A percentile compares a stretch with the other conserved stretches of the same genome.
phyloP scores from a whole-genome alignment of 2,113 vertebrate species.

The Myrmecophaga tridactyla region DNA sequence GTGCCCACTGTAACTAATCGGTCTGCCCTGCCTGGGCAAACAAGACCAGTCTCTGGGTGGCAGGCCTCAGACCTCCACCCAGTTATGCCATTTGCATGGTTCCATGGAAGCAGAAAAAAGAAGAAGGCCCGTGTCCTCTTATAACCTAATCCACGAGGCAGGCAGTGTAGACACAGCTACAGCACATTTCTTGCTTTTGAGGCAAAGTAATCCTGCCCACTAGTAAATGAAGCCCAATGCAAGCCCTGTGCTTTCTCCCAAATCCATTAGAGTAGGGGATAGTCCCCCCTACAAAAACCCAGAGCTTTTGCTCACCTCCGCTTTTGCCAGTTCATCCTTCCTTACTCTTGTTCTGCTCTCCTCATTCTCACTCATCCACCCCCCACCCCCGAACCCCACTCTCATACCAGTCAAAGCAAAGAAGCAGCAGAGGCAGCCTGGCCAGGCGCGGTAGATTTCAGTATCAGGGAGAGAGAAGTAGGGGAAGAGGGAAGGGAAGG shows the following conservation, averaged over 20 bases:
- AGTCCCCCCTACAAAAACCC: too few relatives aligned
- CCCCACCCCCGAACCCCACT: too few relatives aligned
- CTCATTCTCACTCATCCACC: background rate
- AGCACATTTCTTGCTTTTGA: background rate
- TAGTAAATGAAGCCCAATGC: background rate
- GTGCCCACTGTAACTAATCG: background rate
- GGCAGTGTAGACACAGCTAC: background rate
- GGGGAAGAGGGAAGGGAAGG: background rate
- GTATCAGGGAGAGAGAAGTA: background rate
- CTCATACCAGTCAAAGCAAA: background rate
- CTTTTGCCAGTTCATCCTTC: background rate
- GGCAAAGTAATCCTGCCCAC: background rate
- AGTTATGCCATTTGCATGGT: background rate
- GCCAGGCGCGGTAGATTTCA: background rate
- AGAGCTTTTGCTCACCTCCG: fast-evolving
- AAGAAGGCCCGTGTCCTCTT: background rate
- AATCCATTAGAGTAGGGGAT: background rate
- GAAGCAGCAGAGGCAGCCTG: background rate
- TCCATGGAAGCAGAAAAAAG: background rate
- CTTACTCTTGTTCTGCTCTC: background rate
- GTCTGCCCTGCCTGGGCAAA: background rate
- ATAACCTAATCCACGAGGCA: background rate
- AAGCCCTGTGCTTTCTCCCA: background rate
- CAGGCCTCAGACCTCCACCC: background rate
- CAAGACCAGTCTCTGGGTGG: background rate